Evolutionary conservation across 2,888 invertebrate species (phyloP), one percentile per base, ranked within the genome.

Genomic region (Drosophila percnosoma): DNA sequence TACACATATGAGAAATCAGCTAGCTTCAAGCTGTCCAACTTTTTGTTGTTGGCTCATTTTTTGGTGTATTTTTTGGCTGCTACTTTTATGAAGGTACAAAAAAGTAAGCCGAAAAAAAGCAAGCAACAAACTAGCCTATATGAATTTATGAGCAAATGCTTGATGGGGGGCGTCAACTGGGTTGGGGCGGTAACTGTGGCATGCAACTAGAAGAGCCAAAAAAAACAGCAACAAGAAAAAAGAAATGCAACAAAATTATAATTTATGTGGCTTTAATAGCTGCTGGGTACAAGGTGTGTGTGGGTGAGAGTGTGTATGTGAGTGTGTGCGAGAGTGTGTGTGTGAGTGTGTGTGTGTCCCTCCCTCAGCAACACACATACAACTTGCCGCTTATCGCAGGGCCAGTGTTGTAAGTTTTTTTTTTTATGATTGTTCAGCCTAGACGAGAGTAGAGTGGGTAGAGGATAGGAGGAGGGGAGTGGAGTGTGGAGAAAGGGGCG

Each of bases 251-350:
- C 90, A 89, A 91, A 86, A 90, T 91, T 82, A 90, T 90, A 89
- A 90, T 90, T 90, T 90, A 90, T 90, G 89, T 91, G 82, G 78
- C 87, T 90, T 90, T 82, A 89, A 91, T 83, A 85, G 90, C 88
- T 87, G 74, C 68, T 77, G 83, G 81, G 60, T 73, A 61, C 68
- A 68, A 80, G 78, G 68, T 82, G 82, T 53, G 38, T 53, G 65
- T 11, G 45, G 0, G 42, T 7, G 38, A 13, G 24, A 24, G 24
- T 24, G 24, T 27, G 27, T n/a, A n/a, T 27, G 27, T 0, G 27
- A 27, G 27, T 27, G 27, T 27, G 27, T 27, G 27, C 2, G 4
- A 27, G 27, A 4, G 27, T 27, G 27, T 27, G 27, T 24, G 24
- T 24, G 24, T 2, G 24, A 24, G 24, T 24, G 24, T 24, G 24